Evolutionary conservation across 2,113 vertebrate species (phyloP).

Genomic region (Pica pica): DNA sequence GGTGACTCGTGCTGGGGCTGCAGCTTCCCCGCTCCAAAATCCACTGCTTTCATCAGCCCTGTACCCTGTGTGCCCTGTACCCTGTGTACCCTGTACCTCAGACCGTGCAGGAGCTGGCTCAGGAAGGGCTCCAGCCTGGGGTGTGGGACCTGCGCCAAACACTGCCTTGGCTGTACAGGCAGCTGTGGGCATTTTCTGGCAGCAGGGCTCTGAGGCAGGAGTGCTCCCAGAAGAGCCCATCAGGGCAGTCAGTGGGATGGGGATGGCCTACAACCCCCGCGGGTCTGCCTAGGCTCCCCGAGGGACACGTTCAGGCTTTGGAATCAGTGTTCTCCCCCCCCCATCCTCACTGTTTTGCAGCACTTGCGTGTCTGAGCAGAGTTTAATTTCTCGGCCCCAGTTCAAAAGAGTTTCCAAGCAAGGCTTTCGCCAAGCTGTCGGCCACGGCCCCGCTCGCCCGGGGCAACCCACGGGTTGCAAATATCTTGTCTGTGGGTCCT

Average conservation of each 20-base stretch:
- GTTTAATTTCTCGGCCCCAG: fast-evolving
- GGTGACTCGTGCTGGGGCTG: background rate
- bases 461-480: background rate
- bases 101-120: background rate
- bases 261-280: background rate
- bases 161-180: fast-evolving
- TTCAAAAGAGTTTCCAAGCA: background rate
- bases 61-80: background rate
- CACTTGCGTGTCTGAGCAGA: background rate
- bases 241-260: background rate
- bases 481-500: background rate
- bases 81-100: background rate
- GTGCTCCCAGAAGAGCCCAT: background rate
- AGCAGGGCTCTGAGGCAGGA: background rate
- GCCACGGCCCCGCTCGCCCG: fast-evolving
- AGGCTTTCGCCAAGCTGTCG: background rate
- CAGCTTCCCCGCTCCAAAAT: fast-evolving
- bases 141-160: background rate
- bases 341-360: background rate
- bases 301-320: background rate
- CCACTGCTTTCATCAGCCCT: background rate
- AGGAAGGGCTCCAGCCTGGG: background rate
- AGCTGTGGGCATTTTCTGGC: background rate
- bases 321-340: background rate
- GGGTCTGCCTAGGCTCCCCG: background rate